Percentiles rank a stretch among this genome's conserved stretches.
These are phyloP conservation scores for Sarcophaga caerulescens DNA, from an alignment of 2,888 invertebrate genomes.

Conservation along the genomic window DNA sequence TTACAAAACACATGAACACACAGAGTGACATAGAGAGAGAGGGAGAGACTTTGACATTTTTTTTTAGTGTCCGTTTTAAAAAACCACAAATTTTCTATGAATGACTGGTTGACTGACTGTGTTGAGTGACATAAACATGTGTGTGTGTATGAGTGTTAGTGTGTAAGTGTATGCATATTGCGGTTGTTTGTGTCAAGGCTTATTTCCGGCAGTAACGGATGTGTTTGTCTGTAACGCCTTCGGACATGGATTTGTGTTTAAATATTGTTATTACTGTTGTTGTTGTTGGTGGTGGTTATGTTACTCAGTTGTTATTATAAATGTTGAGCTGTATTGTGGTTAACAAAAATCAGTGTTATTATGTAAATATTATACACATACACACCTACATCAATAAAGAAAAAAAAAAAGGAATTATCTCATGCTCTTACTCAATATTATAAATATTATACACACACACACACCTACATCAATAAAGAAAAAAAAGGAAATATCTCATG, in stretches of 20 bases:
- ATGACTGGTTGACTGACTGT: background rate
- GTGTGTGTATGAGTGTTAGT: background rate
- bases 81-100: conserved; percentile 56
- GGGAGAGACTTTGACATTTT: background rate
- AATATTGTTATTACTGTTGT: conserved; percentile 27
- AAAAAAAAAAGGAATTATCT: background rate
- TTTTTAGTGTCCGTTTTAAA: conserved; percentile 37
- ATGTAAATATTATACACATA: conserved; percentile 50
- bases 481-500: background rate
- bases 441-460: conserved; percentile 35
- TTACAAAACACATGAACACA: background rate
- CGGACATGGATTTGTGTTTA: conserved; percentile 47
- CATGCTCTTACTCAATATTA: no score
- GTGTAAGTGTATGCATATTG: conserved; percentile 24
- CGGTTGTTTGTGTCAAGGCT: conserved; percentile 68
- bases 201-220: conserved; percentile 67
- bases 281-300: conserved; percentile 25
- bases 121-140: conserved; percentile 16
- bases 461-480: background rate
- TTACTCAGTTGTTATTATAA: conserved; percentile 13
- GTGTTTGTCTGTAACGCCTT: conserved; percentile 68
- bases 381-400: background rate
- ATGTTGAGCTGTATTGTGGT: conserved; percentile 40
- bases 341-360: conserved; percentile 60
- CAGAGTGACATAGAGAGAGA: background rate